Evolutionary conservation across 2,797 vertebrate species (phyloP).

Genomic region (Staurois parvus): DNA sequence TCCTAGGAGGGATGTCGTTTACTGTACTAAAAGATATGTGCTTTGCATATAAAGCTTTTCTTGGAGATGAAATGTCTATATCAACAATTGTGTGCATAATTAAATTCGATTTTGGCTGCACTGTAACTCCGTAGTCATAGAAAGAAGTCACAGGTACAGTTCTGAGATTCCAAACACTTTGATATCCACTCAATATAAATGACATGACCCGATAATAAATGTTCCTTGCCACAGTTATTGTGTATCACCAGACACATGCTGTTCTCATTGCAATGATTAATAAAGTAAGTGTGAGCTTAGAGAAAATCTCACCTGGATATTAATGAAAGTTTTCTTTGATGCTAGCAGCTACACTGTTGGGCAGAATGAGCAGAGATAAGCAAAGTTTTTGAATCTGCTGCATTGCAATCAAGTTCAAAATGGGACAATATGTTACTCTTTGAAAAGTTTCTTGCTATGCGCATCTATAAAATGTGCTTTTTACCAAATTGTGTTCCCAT

Average conservation of each 20-base stretch:
- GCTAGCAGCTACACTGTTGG: not conserved
- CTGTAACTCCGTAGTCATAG: not conserved
- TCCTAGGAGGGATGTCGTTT: constrained; percentile 22
- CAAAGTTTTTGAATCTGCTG: not conserved
- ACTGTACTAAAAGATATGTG: not conserved
- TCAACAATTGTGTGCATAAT: not conserved
- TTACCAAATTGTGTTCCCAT: too few species aligned
- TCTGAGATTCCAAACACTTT: not conserved
- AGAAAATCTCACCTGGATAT: not conserved
- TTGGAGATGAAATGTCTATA: constrained; percentile 19
- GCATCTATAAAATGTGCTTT: too few species aligned
- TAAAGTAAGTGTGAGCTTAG: constrained; percentile 6
- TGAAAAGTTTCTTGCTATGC: too few species aligned
- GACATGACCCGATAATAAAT: constrained; percentile 15
- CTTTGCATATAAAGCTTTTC: constrained; percentile 15
- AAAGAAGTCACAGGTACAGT: not conserved
- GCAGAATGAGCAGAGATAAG: not conserved
- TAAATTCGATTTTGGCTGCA: not conserved
- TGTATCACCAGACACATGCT: constrained; percentile 15
- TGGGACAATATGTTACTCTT: too few species aligned
- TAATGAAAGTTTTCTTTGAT: not conserved
- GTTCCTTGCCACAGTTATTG: not conserved
- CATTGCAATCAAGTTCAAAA: too few species aligned
- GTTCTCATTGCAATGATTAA: constrained; percentile 23
- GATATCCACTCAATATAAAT: constrained; percentile 3